A percentile compares a stretch with the other conserved stretches of the same genome.
Evolutionary conservation across 2,113 vertebrate species (phyloP).

Genomic region (Phainopepla nitens): DNA sequence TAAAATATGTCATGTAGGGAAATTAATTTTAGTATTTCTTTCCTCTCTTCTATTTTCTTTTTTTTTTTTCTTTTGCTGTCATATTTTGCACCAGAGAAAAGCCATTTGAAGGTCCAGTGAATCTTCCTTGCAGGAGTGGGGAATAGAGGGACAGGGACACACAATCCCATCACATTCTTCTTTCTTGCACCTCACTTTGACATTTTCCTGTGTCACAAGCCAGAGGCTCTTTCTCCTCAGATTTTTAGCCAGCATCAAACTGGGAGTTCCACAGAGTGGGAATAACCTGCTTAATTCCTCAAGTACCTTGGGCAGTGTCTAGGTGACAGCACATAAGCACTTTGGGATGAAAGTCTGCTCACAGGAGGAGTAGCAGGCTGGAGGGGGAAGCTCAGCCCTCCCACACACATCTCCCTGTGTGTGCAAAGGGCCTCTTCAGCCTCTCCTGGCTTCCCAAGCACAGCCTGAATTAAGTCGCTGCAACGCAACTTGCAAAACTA

Average conservation of each 20-base stretch:
- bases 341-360: neutral
- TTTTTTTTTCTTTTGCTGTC: neutral
- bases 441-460: neutral
- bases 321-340: neutral
- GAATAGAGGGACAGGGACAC: neutral
- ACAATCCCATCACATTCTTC: neutral
- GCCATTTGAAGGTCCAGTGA: neutral
- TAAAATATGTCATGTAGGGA: conserved; percentile 57
- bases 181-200: neutral
- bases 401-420: fast-evolving
- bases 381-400: neutral
- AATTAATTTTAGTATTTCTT: conserved; percentile 55
- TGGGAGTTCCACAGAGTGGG: neutral
- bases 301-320: neutral
- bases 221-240: neutral
- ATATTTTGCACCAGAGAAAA: neutral
- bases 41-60: neutral
- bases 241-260: neutral
- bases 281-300: neutral
- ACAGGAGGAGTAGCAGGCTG: neutral
- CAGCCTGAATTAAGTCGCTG: neutral
- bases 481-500: neutral
- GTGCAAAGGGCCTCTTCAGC: neutral
- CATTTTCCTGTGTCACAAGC: neutral
- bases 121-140: neutral